Conservation (phyloP, 2,797 vertebrate genomes). For the Mallotus villosus region DNA sequence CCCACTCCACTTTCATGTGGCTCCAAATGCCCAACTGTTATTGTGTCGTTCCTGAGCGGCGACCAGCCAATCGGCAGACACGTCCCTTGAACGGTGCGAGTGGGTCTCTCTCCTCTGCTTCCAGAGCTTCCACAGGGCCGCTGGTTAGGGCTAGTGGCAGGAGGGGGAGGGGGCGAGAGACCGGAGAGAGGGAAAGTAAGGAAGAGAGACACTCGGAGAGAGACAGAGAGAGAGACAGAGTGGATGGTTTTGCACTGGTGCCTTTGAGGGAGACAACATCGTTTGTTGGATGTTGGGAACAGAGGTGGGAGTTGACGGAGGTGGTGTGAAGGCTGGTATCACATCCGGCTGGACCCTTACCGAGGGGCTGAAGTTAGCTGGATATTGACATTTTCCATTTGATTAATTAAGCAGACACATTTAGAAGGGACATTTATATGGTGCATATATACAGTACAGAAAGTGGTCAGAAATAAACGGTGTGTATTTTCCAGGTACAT, state of each 20-base stretch:
- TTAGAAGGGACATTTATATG: no score
- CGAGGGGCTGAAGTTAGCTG: no score
- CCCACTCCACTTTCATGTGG: constrained; percentile 1
- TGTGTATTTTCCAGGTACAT: no score
- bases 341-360: neutral
- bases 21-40: constrained; percentile 1
- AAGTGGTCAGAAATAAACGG: no score
- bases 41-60: neutral
- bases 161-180: neutral
- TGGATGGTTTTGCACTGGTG: neutral
- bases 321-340: neutral
- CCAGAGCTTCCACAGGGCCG: neutral
- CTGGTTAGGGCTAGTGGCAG: neutral
- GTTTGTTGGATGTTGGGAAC: neutral
- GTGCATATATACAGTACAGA: no score
- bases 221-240: constrained; percentile 23
- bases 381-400: no score
- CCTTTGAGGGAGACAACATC: neutral
- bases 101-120: neutral
- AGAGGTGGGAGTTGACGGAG: neutral
- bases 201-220: neutral
- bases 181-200: neutral
- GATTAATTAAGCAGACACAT: no score
- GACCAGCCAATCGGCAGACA: neutral
- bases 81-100: neutral